Evolutionary conservation across 2,113 vertebrate genomes (phyloP).

Genomic region (Gopherus evgoodei): DNA sequence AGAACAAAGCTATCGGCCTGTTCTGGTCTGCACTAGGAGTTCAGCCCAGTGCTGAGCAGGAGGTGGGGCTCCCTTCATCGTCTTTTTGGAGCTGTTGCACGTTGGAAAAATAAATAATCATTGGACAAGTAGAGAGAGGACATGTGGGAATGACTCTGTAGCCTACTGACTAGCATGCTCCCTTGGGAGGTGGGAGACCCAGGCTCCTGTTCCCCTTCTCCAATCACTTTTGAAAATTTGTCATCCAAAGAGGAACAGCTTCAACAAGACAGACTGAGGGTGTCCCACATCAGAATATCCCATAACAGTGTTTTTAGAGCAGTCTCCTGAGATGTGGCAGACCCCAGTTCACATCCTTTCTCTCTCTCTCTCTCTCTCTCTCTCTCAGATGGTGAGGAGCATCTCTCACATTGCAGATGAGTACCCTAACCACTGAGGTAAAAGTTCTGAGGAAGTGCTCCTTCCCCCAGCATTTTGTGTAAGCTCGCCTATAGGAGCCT

Average conservation of each 20-base stretch:
- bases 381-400: too few relatives aligned
- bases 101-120: not conserved
- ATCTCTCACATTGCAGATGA: not conserved
- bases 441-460: not conserved
- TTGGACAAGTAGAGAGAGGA: not conserved
- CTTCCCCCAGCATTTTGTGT: not conserved
- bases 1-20: not conserved
- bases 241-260: not conserved
- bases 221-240: too few relatives aligned
- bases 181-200: too few relatives aligned
- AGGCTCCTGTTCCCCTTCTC: not conserved
- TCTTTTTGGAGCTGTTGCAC: not conserved
- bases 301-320: not conserved
- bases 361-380: not conserved
- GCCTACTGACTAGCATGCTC: not conserved
- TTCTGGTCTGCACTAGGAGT: not conserved
- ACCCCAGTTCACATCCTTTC: not conserved
- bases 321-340: not conserved
- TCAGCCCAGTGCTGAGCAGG: not conserved
- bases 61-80: not conserved
- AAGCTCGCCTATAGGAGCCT: not conserved
- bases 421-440: not conserved
- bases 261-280: not conserved
- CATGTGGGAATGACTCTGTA: not conserved
- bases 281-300: not conserved